Conservation (phyloP, 2,113 vertebrate genomes). For the Sardina pilchardus region DNA sequence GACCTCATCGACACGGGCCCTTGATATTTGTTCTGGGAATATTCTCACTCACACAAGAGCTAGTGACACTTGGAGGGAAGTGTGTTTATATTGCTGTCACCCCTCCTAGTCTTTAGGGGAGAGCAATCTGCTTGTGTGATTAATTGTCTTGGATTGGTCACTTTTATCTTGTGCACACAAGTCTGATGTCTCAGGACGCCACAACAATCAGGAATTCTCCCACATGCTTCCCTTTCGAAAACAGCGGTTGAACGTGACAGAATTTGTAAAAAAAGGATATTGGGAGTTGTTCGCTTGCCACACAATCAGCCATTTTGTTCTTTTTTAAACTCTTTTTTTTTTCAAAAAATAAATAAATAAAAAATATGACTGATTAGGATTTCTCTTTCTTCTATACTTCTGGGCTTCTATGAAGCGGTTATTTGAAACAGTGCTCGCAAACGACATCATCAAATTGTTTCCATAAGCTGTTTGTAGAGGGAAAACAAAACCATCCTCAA, state of each 20-base stretch:
- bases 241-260: neutral
- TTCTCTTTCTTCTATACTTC: neutral
- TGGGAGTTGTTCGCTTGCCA: neutral
- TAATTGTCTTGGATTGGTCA: neutral
- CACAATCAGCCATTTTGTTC: neutral
- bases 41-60: neutral
- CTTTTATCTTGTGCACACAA: neutral
- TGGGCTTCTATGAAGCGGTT: neutral
- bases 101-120: neutral
- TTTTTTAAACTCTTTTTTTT: neutral
- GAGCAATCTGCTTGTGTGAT: neutral
- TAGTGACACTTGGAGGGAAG: neutral
- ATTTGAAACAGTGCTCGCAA: slow-evolving; percentile 11
- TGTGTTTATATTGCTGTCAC: neutral
- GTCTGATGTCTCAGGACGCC: neutral
- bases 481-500: slow-evolving; percentile 17
- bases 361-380: slow-evolving; percentile 5
- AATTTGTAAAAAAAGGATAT: neutral
- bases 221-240: neutral
- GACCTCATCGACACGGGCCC: neutral
- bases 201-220: neutral
- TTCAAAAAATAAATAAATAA: no score
- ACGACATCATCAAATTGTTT: slow-evolving; percentile 34
- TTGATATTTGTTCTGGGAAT: neutral
- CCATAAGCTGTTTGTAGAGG: slow-evolving; percentile 19